Evolutionary conservation across 2,797 vertebrate genomes (phyloP).

Genomic region (Chanos chanos): DNA sequence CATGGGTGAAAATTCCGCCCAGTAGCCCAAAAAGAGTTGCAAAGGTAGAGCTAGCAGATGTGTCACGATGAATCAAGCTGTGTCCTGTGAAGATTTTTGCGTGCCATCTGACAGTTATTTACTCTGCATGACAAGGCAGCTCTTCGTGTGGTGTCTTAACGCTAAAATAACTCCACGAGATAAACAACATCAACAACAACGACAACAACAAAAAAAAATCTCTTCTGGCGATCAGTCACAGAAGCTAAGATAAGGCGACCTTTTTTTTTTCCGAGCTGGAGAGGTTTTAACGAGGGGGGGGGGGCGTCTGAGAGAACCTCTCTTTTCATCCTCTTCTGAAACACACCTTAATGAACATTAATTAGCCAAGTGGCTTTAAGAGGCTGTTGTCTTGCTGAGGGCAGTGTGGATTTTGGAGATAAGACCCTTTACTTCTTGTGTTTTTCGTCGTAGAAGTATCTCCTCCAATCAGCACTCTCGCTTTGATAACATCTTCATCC

Average conservation of each 20-base stretch:
- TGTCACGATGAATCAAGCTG: no score
- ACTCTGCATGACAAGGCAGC: slow-evolving; percentile 42
- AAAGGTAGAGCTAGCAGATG: no score
- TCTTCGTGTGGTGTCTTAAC: slow-evolving; percentile 52
- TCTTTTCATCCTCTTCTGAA: slow-evolving; percentile 40
- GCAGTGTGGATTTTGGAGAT: slow-evolving; percentile 44
- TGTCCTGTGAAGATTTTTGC: slow-evolving; percentile 52
- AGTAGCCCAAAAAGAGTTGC: no score
- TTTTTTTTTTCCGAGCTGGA: slow-evolving; percentile 27
- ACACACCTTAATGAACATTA: slow-evolving; percentile 42
- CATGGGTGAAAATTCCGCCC: no score
- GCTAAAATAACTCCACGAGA: slow-evolving; percentile 37
- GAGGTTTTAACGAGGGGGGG: no score
- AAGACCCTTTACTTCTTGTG: no score
- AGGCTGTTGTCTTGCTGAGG: slow-evolving; percentile 53
- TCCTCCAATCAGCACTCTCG: slow-evolving; percentile 31
- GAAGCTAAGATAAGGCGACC: slow-evolving; percentile 53
- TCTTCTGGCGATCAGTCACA: slow-evolving; percentile 55
- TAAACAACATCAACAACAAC: no score
- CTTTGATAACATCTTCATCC: slow-evolving; percentile 55
- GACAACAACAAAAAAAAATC: no score
- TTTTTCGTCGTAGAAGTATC: no score
- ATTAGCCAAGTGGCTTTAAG: slow-evolving; percentile 44
- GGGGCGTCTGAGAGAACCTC: no score
- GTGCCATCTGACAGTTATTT: slow-evolving; percentile 65